Base-by-base conservation (phyloP, 2,797 vertebrate species). In the Pangasius krempfi region DNA sequence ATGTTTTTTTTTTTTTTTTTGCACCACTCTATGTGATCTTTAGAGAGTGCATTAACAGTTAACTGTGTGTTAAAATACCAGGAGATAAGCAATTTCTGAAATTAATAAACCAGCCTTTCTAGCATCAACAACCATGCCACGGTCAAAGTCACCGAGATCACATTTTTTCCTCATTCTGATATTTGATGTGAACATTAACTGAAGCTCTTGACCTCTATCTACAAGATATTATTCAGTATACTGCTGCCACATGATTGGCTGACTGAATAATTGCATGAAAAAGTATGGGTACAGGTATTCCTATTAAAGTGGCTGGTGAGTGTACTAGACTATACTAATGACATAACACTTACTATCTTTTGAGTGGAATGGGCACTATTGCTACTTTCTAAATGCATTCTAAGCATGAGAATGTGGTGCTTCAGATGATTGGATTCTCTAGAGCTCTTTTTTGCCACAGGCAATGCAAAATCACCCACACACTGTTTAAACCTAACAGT, bases 401-500 rank as follows among this genome's bases (percentile, higher is more conserved):
- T 44, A 62, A 20, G 27, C 44, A 68, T 12, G 33, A 47, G 62
- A 87, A 80, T 70, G 54, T 8, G 33, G 8, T 66, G 5, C 82
- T 85, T 40, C 60, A 56, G 82, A 73, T 84, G 58, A 79, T 30
- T 37, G 20, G 33, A 85, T 79, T 47, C 72, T 78, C 81, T 56
- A 72, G 82, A 84, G 62, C 62, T 30, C 27, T 68, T 20, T 84
- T 84, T 84, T 84, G 62, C 82, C 9, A 50, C 44, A 58, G 83
- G 50, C 50, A 64, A 50, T 68, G 82, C 47, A 79, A 75, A 86
- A 73, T 64, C 54, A 62, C 62, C 60, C 73, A 79, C 62, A 84
- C 88, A 47, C 84, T 72, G 76, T 33, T 72, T 80, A 86, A 73
- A 70, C 30, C 64, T 73, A 86, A 86, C 78, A 52, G 40, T 25